Conservation (phyloP, 1,140 invertebrate genomes). For the Cepaea nemoralis region DNA sequence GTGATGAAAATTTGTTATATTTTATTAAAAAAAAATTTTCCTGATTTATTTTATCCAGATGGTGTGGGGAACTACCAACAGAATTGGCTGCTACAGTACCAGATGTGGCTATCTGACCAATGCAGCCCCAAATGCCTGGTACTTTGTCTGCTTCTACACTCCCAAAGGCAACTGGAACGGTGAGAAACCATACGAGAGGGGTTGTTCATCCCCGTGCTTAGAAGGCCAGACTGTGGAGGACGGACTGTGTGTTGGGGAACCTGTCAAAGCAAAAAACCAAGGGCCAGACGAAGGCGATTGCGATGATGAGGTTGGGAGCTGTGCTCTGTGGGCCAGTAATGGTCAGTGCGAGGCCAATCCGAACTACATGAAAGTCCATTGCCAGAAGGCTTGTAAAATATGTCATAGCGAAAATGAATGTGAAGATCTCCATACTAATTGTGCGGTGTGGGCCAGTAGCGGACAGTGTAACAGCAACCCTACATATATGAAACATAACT, state of each 20-base stretch:
- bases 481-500: background rate
- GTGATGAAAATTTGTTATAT: too few relatives aligned
- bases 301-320: background rate
- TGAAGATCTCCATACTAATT: background rate
- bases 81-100: conserved; percentile 17
- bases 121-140: conserved; percentile 7
- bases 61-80: conserved; percentile 28
- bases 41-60: conserved; percentile 6
- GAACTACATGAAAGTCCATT: conserved; percentile 1
- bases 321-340: background rate
- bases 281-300: background rate
- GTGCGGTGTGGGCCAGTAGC: background rate
- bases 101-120: background rate
- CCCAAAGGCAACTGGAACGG: conserved; percentile 41
- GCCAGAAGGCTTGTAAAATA: background rate
- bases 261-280: background rate
- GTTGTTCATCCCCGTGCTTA: background rate
- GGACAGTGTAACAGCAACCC: background rate
- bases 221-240: conserved; percentile 21
- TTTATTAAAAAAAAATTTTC: too few relatives aligned
- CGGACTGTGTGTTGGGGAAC: conserved; percentile 20
- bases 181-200: conserved; percentile 27
- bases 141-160: conserved; percentile 38
- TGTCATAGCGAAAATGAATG: background rate
- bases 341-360: conserved; percentile 21